Conservation (phyloP, 2,113 vertebrate species). For the Struthidea cinerea region DNA sequence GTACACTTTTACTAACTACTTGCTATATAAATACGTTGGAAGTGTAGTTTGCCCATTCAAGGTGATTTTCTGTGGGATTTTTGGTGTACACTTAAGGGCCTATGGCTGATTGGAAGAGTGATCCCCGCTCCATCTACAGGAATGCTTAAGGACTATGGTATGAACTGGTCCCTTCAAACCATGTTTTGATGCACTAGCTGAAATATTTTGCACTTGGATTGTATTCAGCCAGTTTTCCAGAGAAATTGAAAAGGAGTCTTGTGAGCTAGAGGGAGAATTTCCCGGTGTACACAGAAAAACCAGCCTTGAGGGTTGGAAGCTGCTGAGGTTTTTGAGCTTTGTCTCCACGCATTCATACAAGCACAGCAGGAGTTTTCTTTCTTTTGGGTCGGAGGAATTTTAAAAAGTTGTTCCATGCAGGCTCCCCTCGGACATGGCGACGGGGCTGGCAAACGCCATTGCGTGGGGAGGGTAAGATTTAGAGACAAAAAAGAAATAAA, state of each 20-base stretch:
- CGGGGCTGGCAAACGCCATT: not conserved
- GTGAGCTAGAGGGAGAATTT: slow-evolving; percentile 36
- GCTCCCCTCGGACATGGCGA: not conserved
- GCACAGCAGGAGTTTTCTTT: slow-evolving; percentile 58
- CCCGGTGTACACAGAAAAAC: slow-evolving; percentile 57
- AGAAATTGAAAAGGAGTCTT: slow-evolving; percentile 17
- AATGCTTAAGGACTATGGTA: not conserved
- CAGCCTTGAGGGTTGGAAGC: slow-evolving; percentile 59
- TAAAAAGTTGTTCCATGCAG: slow-evolving; percentile 33
- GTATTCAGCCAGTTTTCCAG: slow-evolving; percentile 6
- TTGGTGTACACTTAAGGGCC: not conserved
- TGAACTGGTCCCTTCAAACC: not conserved
- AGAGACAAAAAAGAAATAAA: not conserved
- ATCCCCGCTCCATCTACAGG: slow-evolving; percentile 14
- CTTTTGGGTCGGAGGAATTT: slow-evolving; percentile 37
- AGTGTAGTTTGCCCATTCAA: slow-evolving; percentile 27
- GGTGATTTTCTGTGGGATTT: slow-evolving; percentile 36
- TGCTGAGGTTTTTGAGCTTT: slow-evolving; percentile 54
- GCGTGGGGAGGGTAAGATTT: not conserved
- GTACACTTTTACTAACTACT: slow-evolving; percentile 34
- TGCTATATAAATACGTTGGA: slow-evolving; percentile 35
- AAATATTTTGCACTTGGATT: slow-evolving; percentile 8
- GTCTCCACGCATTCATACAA: slow-evolving; percentile 58
- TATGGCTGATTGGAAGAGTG: not conserved
- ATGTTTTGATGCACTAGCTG: not conserved